Base-by-base conservation (phyloP, 2,113 vertebrate genomes). In the Himantopus leucocephalus region DNA sequence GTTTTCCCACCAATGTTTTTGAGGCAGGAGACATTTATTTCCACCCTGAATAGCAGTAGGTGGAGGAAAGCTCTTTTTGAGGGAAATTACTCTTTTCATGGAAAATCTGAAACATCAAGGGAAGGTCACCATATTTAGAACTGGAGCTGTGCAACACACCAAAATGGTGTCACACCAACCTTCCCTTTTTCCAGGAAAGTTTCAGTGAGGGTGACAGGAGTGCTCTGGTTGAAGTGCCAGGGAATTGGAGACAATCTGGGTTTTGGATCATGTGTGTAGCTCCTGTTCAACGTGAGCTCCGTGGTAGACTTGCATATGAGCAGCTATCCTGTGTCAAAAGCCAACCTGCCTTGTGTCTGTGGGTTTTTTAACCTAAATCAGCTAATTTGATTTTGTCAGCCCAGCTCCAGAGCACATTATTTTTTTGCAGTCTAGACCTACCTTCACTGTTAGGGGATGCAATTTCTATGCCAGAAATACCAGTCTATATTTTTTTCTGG, bases 401-500 rank as follows among this genome's bases (percentile, higher is more conserved):
- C 29, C 62, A 91, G 6, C 26, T 91, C 43, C 64, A 53, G 35
- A 90, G 35, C 58, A 75, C 70, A 10, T 86, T 17, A 21, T 39
- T 59, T 72, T 76, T 95, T 93, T 94, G 34, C 71, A 83, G 80
- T 85, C 70, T 88, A 90, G 75, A 92, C 73, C 85, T 88, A 37
- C 58, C 62, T 91, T 92, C 52, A 30, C 35, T 94, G 43, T 87
- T 81, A 92, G 14, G 26, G 22, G 29, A 32, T 92, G 14, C 48
- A 87, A 79, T 63, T 75, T 88, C 73, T 73, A 81, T 70, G 86
- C 92, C 94, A 97, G 89, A 92, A 95, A 94, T 63, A 87, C 86
- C 88, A 95, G 92, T 14, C 60, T 85, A 47, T 96, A 96, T 94
- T 95, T 97, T 94, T 91, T 47, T 39, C 60, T 19, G 8, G 76